These are phyloP conservation scores for Apodemia duryi DNA, from an alignment of 2,888 invertebrate species.

Conservation along the genomic window DNA sequence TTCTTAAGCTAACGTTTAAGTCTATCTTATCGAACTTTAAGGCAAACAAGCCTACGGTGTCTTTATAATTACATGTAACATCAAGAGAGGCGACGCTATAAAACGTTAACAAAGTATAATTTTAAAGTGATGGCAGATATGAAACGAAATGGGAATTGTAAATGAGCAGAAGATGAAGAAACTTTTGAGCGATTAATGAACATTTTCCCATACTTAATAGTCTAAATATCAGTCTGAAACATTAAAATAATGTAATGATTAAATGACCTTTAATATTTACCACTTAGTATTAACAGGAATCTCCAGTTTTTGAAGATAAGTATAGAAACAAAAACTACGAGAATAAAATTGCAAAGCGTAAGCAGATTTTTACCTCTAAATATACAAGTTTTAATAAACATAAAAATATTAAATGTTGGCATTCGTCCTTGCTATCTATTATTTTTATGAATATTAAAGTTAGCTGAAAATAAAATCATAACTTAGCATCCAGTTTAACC, in stretches of 20 bases:
- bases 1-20: too few relatives aligned
- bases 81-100: neutral
- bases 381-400: neutral
- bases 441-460: neutral
- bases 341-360: constrained; percentile 3
- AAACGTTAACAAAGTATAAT: neutral
- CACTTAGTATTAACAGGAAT: constrained; percentile 1
- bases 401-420: neutral
- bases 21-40: too few relatives aligned
- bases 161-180: neutral
- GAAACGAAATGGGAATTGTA: neutral
- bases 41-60: neutral
- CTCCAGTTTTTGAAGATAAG: constrained; percentile 10
- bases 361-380: neutral
- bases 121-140: neutral
- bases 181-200: neutral
- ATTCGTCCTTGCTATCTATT: neutral
- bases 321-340: neutral
- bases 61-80: neutral
- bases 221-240: neutral
- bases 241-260: neutral
- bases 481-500: neutral
- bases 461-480: neutral
- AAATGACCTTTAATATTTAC: neutral
- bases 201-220: neutral